Evolutionary conservation across 2,797 vertebrate species (phyloP), one percentile per base, ranked within the genome.

Genomic region (Brachyrhaphis roseni): DNA sequence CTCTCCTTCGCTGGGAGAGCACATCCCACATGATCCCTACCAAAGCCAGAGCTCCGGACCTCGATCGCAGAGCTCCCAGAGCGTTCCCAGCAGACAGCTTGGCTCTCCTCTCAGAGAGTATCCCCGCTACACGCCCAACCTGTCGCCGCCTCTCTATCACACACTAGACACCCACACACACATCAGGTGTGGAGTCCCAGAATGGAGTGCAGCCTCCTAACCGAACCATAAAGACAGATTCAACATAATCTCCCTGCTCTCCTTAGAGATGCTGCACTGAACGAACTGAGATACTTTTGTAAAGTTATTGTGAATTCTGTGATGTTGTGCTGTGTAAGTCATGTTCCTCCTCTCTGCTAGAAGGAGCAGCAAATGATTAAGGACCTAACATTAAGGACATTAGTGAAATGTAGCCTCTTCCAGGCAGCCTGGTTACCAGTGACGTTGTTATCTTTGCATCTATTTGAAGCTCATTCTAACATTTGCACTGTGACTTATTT

Each of bases 171-270:
- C 97, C 0, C 93, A 93, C 90, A 84, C 93, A 78, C 93, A 94
- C 80, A 88, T 91, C 0, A 95, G 97, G 76, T 96, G 96, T 72
- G 97, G 97, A 88, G 96, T 97, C 82, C 96, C 97, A 83, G 98
- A 98, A 86, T 99, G 98, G 98, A 97, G 95, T 0, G 97, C 97
- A 84, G 97, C 96, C 89, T 98, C 97, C 91, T 98, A 98, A 97
- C 94, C 47, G 84, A 90, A 47, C 13, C 51, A 23, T 20, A 84
- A 72, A 86, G 70, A 87, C 85, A 82, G 28, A 78, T 78, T 8
- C 51, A 82, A 82, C 71, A 68, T 46, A 79, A 82, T 84, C 76
- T 81, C 77, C 73, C 73, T 70, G 81, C 28, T 88, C 66, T 78
- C 82, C 70, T 78, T 84, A 81, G 75, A 86, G 73, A 88, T 79